phyloP scores from a whole-genome alignment of 53 echinoderm and acorn worm species.

The Apostichopus leukothele region DNA sequence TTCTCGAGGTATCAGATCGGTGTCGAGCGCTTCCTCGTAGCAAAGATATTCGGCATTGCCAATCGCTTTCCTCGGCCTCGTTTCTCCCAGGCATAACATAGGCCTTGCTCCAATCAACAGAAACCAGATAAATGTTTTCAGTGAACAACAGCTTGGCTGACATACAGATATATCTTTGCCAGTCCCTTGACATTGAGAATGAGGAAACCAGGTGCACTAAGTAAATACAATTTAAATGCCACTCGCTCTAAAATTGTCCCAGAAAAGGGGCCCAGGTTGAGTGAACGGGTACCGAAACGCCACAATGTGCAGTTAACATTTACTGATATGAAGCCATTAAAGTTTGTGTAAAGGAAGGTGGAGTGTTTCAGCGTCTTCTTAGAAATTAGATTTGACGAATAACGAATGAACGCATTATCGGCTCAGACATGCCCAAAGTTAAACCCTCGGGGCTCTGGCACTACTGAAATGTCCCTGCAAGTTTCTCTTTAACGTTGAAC shows the following conservation, averaged over 20 bases:
- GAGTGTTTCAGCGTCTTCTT: neutral
- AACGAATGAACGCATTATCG: neutral
- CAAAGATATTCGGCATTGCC: neutral
- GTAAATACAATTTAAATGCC: conserved; percentile 14
- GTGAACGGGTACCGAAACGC: neutral
- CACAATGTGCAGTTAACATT: neutral
- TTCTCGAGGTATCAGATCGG: neutral
- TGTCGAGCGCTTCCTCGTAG: neutral
- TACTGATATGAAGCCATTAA: neutral
- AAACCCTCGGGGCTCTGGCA: neutral
- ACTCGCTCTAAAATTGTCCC: conserved; percentile 2
- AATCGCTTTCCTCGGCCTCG: neutral
- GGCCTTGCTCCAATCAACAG: neutral
- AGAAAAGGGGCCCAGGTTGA: neutral
- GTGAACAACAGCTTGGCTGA: neutral
- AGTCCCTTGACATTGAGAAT: neutral
- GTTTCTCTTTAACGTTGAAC: neutral
- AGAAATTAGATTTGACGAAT: neutral
- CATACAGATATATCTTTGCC: neutral
- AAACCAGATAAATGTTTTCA: conserved; percentile 7
- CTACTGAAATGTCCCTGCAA: neutral
- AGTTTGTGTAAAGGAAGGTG: neutral
- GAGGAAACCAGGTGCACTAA: conserved; percentile 18
- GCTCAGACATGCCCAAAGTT: neutral
- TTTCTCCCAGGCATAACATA: neutral